Conservation (phyloP, 2,113 vertebrate species). For the Synodontis membranacea region DNA sequence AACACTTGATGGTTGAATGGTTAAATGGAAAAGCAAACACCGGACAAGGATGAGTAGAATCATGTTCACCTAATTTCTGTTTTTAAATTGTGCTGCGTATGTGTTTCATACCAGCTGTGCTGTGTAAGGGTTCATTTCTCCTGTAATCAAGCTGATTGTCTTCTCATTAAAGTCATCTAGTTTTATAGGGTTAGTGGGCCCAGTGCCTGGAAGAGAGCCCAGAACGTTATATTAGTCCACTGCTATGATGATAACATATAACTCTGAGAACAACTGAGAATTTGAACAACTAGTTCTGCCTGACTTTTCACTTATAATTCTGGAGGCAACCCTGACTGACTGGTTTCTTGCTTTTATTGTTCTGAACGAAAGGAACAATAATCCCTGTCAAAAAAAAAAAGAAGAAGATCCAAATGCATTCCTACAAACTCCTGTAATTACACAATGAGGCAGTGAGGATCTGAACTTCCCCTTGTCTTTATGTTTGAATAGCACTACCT, state of each 20-base stretch:
- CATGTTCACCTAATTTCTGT: neutral
- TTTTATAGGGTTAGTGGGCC: constrained; percentile 69
- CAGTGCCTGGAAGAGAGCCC: constrained; percentile 67
- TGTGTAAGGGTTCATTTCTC: constrained; percentile 65
- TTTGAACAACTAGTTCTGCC: neutral
- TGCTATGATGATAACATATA: neutral
- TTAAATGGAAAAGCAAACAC: neutral
- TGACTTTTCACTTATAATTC: neutral
- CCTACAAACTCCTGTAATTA: neutral
- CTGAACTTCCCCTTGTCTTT: neutral
- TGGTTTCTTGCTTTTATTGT: neutral
- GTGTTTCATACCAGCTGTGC: constrained; percentile 64
- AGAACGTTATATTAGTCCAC: neutral
- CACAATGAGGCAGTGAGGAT: neutral
- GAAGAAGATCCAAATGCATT: neutral
- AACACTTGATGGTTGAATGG: neutral
- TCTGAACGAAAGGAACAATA: neutral
- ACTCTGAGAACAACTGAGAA: neutral
- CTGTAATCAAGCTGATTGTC: constrained; percentile 60
- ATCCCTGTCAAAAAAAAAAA: constrained; percentile 10
- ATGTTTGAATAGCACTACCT: neutral
- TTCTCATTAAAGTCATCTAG: constrained; percentile 74
- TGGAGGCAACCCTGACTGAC: constrained; percentile 1
- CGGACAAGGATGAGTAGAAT: neutral
- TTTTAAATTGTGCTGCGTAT: neutral